These are phyloP conservation scores for Gymnocypris eckloni DNA, from an alignment of 2,797 vertebrate genomes.

Conservation along the genomic window DNA sequence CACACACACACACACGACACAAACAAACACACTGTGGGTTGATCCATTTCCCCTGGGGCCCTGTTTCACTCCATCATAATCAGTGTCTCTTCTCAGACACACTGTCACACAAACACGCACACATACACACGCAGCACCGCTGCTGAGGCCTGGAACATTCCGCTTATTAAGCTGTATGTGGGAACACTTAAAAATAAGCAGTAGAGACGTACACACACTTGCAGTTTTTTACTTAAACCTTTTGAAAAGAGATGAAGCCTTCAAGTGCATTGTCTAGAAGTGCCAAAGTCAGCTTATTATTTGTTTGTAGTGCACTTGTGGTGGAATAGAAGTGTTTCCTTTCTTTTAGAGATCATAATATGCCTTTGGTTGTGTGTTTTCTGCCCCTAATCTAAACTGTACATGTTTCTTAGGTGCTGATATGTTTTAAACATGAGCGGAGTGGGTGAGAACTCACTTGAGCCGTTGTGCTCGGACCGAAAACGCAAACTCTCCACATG, in stretches of 20 bases:
- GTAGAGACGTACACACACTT: conserved; percentile 67
- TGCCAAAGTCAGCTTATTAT: not conserved
- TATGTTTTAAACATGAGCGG: conserved; percentile 93
- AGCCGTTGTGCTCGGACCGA: conserved; percentile 88
- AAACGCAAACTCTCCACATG: conserved; percentile 94
- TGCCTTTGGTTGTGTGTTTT: conserved; percentile 34
- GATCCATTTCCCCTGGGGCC: conserved; percentile 79
- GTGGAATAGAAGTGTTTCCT: not conserved
- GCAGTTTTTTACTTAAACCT: conserved; percentile 12
- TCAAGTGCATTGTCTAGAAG: conserved; percentile 29
- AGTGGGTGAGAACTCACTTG: conserved; percentile 91
- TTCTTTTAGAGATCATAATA: conserved; percentile 35
- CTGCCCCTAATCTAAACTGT: not conserved
- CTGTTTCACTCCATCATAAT: conserved; percentile 81
- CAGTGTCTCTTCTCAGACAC: conserved; percentile 71
- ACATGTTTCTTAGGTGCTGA: conserved; percentile 82
- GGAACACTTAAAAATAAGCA: conserved; percentile 53
- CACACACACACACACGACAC: conserved; percentile 14
- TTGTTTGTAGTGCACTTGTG: conserved; percentile 14
- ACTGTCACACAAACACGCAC: conserved; percentile 67
- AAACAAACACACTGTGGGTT: conserved; percentile 67
- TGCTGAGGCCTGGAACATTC: conserved; percentile 55
- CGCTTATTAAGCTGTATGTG: conserved; percentile 55
- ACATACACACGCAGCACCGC: conserved; percentile 11
- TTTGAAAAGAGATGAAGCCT: conserved; percentile 7